A percentile compares a stretch with the other conserved stretches of the same genome.
Conservation (phyloP, 1,140 invertebrate genomes). For the Marisa cornuarietis region DNA sequence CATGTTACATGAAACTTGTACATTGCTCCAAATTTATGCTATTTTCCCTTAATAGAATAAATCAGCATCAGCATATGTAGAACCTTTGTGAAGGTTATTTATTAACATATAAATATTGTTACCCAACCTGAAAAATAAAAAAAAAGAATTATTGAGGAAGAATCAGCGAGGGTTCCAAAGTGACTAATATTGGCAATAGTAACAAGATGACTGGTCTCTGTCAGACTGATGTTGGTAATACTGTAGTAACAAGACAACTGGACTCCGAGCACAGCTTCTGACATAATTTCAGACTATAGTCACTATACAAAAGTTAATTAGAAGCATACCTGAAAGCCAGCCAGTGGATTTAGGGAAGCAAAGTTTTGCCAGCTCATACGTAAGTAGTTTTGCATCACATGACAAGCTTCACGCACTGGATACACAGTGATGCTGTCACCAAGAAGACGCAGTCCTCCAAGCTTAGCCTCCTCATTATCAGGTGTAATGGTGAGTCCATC, state of each 20-base stretch:
- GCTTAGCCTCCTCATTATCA: background rate
- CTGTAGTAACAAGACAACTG: background rate
- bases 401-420: constrained; percentile 22
- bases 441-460: constrained; percentile 12
- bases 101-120: no score
- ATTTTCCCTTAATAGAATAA: no score
- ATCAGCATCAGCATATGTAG: no score
- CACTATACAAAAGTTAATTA: background rate
- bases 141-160: background rate
- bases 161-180: background rate
- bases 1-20: background rate
- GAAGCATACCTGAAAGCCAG: background rate
- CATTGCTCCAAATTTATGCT: no score
- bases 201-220: no score
- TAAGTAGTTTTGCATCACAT: constrained; percentile 1
- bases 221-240: background rate
- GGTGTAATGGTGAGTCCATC: constrained; percentile 38
- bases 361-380: constrained; percentile 12
- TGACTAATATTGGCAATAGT: background rate
- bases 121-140: background rate
- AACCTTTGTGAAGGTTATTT: no score
- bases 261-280: background rate
- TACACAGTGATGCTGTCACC: constrained; percentile 22
- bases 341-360: background rate
- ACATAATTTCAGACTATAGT: background rate